Base-by-base conservation (phyloP, 2,888 invertebrate species). In the Lycia hirtaria region DNA sequence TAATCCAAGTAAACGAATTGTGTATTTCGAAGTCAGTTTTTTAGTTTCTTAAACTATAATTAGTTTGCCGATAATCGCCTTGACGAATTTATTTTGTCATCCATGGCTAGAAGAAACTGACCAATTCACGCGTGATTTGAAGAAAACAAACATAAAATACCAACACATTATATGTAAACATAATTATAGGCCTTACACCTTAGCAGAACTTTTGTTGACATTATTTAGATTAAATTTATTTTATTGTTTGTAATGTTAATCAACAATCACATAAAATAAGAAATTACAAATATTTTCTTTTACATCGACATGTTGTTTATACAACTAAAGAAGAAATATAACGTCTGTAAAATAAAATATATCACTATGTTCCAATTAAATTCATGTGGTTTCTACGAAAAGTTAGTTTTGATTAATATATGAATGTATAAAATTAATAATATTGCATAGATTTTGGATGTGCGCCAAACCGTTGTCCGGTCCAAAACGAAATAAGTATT, bases 361-460 rank as follows among this genome's bases (percentile, higher is more conserved):
- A 45, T 33, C 37, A 45, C 22, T 17, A 41, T 41, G 55, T 52
- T 49, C 54, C 33, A 51, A 58, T 56, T 44, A 59, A 55, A 45
- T 5, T 17, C 32, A 15, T 47, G 30, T 28, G 48, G 52, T 57
- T 64, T 59, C 56, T 55, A 44, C 40, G 35, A 50, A 60, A 55
- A 57, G 37, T 26, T 50, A 33, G 22, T 58, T 56, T 55, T 47
- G 53, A 53, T 54, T 55, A 60, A 40, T 41, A 48, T 35, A 45
- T 41, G 56, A 58, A 54, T 54, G 28, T 55, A 49, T 61, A 55
- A 61, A n/a, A 61, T 61, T 53, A 52, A 37, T 49, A 47, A 40
- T 28, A 47, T 40, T 56, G 43, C 47, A 52, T 51, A 44, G n/a
- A 20, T 26, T 0, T 55, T 55, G 55, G 55, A 20, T 2, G 2